phyloP scores from a whole-genome alignment of 2,888 invertebrate genomes.

The Venustoraphidia nigricollis region DNA sequence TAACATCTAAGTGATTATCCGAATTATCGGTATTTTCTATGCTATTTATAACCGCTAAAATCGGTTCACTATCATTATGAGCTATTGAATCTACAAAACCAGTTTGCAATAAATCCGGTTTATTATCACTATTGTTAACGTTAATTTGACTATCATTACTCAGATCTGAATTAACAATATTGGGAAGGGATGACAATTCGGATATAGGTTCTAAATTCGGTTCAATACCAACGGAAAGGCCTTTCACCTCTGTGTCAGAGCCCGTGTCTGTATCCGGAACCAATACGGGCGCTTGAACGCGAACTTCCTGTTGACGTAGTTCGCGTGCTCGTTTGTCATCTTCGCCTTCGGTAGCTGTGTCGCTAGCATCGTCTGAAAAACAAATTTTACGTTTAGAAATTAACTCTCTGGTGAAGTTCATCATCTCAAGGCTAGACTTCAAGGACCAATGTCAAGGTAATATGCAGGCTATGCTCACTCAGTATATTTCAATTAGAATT shows the following conservation, averaged over 20 bases:
- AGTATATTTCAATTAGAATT: background rate
- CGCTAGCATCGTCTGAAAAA: constrained; percentile 42
- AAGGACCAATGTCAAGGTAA: no score
- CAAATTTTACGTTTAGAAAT: no score
- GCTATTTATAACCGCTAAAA: no score
- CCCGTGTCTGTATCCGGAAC: constrained; percentile 43
- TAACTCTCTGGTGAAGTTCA: no score
- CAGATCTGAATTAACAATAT: constrained; percentile 13
- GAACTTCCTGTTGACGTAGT: constrained; percentile 49
- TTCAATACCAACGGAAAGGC: constrained; percentile 11
- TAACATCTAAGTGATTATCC: constrained; percentile 1
- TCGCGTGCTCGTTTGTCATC: constrained; percentile 51
- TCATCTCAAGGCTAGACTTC: no score
- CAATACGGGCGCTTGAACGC: constrained; percentile 41
- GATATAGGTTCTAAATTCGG: background rate
- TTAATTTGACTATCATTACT: constrained; percentile 18
- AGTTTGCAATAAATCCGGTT: constrained; percentile 4
- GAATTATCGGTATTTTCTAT: constrained; percentile 15
- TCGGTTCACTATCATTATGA: background rate
- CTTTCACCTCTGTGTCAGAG: constrained; percentile 58
- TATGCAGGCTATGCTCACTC: no score
- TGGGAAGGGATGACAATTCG: constrained; percentile 11
- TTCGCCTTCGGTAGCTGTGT: constrained; percentile 60
- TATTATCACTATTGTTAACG: constrained; percentile 5
- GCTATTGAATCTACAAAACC: constrained; percentile 2